Percentiles rank a stretch among this genome's conserved stretches.
These are phyloP conservation scores for Origma solitaria DNA, from an alignment of 2,113 vertebrate genomes.

Conservation along the genomic window DNA sequence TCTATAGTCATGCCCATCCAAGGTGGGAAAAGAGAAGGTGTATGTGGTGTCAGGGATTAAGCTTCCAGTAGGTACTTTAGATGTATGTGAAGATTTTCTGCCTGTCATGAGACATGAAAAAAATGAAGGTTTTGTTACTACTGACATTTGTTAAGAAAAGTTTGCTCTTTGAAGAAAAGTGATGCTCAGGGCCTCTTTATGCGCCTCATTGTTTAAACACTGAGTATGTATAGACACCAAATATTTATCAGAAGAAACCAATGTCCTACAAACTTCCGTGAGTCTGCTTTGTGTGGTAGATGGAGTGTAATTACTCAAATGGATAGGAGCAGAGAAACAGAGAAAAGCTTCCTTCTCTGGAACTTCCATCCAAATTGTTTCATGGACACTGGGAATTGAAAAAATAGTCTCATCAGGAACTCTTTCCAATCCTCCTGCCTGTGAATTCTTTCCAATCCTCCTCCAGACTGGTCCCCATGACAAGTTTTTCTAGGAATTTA, in stretches of 20 bases:
- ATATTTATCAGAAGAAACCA: not conserved
- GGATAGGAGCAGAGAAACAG: not conserved
- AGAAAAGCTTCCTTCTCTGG: not conserved
- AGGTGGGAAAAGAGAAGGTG: not conserved
- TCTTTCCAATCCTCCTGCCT: not conserved
- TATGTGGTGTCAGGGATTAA: not conserved
- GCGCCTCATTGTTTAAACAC: not conserved
- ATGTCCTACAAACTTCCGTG: not conserved
- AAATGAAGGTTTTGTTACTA: not conserved
- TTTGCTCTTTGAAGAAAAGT: not conserved
- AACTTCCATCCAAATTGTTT: not conserved
- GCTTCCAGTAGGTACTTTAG: not conserved
- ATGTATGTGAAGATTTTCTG: not conserved
- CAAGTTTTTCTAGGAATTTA: not conserved
- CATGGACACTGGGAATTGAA: not conserved
- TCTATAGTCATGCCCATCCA: rapidly evolving
- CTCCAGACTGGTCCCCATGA: not conserved
- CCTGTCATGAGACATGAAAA: not conserved
- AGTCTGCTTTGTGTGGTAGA: not conserved
- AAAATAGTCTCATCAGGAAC: not conserved
- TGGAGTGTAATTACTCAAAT: not conserved
- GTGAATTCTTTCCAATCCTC: not conserved
- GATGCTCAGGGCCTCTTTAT: not conserved
- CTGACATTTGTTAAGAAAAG: not conserved
- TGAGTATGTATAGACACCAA: not conserved